Percentiles rank a stretch among this genome's conserved stretches.
phyloP scores from a whole-genome alignment of 2,113 vertebrate species.

The Cyprinodon brontotheroides region DNA sequence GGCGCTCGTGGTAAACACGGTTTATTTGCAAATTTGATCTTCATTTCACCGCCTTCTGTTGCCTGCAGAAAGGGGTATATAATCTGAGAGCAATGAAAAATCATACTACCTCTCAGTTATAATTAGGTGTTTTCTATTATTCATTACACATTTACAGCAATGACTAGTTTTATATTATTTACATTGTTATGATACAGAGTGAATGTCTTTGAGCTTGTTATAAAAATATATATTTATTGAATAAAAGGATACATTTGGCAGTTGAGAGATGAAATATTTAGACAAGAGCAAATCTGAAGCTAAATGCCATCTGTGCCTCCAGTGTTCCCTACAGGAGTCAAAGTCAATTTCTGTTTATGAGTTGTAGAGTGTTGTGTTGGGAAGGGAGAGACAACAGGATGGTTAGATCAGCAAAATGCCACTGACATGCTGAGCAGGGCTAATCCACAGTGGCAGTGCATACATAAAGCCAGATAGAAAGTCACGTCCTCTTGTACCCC shows the following conservation, averaged over 20 bases:
- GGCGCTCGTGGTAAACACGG: slow-evolving; percentile 20
- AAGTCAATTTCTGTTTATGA: slow-evolving; percentile 75
- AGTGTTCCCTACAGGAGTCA: slow-evolving; percentile 71
- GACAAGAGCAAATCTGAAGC: slow-evolving; percentile 69
- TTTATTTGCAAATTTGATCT: slow-evolving; percentile 40
- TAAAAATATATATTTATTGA: slow-evolving; percentile 73
- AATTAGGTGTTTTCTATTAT: slow-evolving; percentile 70
- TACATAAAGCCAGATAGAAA: slow-evolving; percentile 57
- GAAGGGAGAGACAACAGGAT: slow-evolving; percentile 61
- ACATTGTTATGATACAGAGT: slow-evolving; percentile 59
- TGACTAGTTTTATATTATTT: slow-evolving; percentile 61
- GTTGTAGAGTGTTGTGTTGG: slow-evolving; percentile 63
- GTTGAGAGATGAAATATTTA: slow-evolving; percentile 77
- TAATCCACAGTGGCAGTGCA: slow-evolving; percentile 71
- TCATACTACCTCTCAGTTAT: slow-evolving; percentile 64
- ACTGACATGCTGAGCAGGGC: slow-evolving; percentile 61
- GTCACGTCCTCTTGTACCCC: slow-evolving; percentile 59
- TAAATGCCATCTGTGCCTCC: slow-evolving; percentile 75
- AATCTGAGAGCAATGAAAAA: slow-evolving; percentile 42
- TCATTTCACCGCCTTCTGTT: slow-evolving; percentile 19
- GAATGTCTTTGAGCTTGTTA: slow-evolving; percentile 60
- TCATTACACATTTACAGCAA: slow-evolving; percentile 58
- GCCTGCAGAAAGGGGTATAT: slow-evolving; percentile 28
- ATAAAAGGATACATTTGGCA: slow-evolving; percentile 72
- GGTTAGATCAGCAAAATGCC: slow-evolving; percentile 70